Conservation (phyloP, 2,113 vertebrate species). For the Mirza zaza region DNA sequence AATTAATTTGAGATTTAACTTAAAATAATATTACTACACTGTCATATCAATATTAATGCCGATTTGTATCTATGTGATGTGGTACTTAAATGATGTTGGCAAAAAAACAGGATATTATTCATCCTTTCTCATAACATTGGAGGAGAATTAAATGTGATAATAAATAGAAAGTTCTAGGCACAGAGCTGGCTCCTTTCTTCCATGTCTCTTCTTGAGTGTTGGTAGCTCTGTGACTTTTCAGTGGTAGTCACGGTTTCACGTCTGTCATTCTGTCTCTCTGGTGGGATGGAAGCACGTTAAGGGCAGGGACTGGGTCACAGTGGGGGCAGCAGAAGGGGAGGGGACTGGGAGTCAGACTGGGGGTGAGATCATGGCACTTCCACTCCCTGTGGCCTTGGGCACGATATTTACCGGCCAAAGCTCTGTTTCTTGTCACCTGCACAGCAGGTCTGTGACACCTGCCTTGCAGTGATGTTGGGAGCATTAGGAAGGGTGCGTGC, state of each 20-base stretch:
- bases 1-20: neutral
- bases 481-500: neutral
- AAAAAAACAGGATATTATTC: neutral
- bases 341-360: neutral
- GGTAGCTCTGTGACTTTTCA: neutral
- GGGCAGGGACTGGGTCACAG: neutral
- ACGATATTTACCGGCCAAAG: neutral
- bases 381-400: neutral
- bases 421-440: neutral
- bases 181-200: neutral
- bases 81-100: neutral
- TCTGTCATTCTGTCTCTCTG: neutral
- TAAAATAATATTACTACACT: neutral
- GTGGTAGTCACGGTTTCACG: neutral
- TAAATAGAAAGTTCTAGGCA: neutral
- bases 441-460: too few relatives aligned
- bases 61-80: neutral
- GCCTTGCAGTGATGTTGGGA: neutral
- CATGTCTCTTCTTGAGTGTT: neutral
- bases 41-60: neutral
- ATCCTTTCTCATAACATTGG: neutral
- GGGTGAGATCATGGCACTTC: fast-evolving
- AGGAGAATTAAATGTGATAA: neutral
- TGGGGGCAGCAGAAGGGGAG: neutral
- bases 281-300: neutral